Percentiles rank a stretch among this genome's conserved stretches.
These are phyloP conservation scores for Oryzias woworae DNA, from an alignment of 2,113 vertebrate genomes.

Conservation along the genomic window DNA sequence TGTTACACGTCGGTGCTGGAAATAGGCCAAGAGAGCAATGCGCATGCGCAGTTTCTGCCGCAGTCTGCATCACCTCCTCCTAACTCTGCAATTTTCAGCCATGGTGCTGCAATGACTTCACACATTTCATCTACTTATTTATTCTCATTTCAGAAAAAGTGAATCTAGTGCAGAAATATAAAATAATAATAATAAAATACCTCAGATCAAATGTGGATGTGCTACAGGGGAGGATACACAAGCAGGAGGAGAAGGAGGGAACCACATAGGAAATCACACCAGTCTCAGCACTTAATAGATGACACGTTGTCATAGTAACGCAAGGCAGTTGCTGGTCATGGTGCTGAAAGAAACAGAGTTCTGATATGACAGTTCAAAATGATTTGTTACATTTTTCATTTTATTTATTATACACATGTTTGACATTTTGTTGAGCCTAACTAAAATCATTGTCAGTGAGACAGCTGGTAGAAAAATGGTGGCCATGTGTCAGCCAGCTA, in stretches of 20 bases:
- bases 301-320: slow-evolving; percentile 70
- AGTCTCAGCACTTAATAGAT: slow-evolving; percentile 41
- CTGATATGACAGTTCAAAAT: slow-evolving; percentile 20
- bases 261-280: slow-evolving; percentile 26
- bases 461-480: not conserved
- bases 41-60: slow-evolving; percentile 38
- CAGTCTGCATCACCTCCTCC: slow-evolving; percentile 37
- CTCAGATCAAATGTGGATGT: not conserved
- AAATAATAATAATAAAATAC: not conserved
- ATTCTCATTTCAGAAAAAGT: no score
- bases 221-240: not conserved
- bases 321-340: slow-evolving; percentile 47
- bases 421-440: no score
- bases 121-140: not conserved
- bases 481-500: slow-evolving; percentile 25
- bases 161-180: not conserved
- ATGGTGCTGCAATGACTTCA: slow-evolving; percentile 10
- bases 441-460: no score
- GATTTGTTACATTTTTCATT: not conserved
- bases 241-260: not conserved
- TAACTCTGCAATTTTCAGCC: not conserved
- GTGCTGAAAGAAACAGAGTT: slow-evolving; percentile 41
- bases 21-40: slow-evolving; percentile 35
- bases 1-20: slow-evolving; percentile 22
- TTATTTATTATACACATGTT: not conserved